A percentile compares a stretch with the other conserved stretches of the same genome.
phyloP scores from a whole-genome alignment of 2,888 invertebrate species.

The Trileptium ribeirensis region DNA sequence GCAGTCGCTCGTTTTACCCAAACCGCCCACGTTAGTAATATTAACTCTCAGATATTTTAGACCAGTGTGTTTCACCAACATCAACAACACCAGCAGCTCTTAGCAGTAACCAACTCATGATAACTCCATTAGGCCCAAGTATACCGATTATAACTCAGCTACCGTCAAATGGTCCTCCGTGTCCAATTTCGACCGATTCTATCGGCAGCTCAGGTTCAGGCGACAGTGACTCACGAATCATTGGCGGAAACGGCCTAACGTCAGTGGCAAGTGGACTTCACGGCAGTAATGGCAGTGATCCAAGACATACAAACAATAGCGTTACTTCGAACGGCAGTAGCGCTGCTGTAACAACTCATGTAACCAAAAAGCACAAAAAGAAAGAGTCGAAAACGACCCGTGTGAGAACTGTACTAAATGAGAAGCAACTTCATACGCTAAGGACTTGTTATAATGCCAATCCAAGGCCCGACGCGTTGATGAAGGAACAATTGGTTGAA shows the following conservation, averaged over 20 bases:
- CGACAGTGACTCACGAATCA: background rate
- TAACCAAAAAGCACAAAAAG: slow-evolving; percentile 55
- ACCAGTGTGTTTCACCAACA: no score
- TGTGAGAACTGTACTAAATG: slow-evolving; percentile 94
- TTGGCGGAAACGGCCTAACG: background rate
- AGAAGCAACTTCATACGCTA: slow-evolving; percentile 92
- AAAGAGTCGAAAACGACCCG: slow-evolving; percentile 75
- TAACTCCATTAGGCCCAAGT: background rate
- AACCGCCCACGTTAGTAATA: no score
- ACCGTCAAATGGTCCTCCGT: background rate
- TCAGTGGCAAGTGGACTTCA: background rate
- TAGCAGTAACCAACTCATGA: no score
- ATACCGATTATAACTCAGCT: slow-evolving; percentile 10
- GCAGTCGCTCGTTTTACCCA: no score
- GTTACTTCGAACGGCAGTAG: background rate
- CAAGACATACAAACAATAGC: background rate
- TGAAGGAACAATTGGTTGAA: slow-evolving; percentile 98
- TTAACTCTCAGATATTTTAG: no score
- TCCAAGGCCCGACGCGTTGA: slow-evolving; percentile 93
- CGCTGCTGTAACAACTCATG: background rate
- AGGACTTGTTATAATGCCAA: slow-evolving; percentile 95
- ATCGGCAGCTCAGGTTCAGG: background rate
- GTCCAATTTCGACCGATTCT: background rate
- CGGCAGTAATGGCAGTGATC: background rate
- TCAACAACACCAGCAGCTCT: background rate